Evolutionary conservation across 2,888 invertebrate genomes (phyloP), one percentile per base, ranked within the genome.

Genomic region (Pteria penguin): DNA sequence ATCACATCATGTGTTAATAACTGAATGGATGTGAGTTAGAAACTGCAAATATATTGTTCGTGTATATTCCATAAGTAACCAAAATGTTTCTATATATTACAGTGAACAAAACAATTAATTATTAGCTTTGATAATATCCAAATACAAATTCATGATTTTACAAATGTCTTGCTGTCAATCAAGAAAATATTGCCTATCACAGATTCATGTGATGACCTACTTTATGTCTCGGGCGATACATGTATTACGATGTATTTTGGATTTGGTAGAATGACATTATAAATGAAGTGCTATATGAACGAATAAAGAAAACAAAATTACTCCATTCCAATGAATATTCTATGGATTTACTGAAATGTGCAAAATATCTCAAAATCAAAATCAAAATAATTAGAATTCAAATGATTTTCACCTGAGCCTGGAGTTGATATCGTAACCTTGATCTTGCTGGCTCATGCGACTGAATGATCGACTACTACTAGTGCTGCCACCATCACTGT

Each of bases 401-500:
- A 61, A 14, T 22, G n/a, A n/a, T n/a, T n/a, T n/a, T n/a, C 78
- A 88, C 88, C 79, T 80, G 1, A 89, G 79, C 74, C 79, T 85
- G 14, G 82, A 70, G 71, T 83, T 84, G 58, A 88, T 85, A 65
- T 88, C 88, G 72, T 85, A 87, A 14, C 87, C 88, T 62, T 84
- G 83, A 65, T 87, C 87, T 14, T 67, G 75, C 52, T 83, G 83
- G 27, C 81, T 81, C 24, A 82, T 70, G 5, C 82, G 75, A 63
- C 84, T 86, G 26, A 82, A 67, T 5, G 83, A 82, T 2, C 84
- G 72, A 73, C 80, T 70, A 57, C 79, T 75, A 52, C 79, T 76
- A 36, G 70, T 80, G 61, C 82, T 81, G 4, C 78, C 58, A 33
- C 82, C 82, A 63, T 78, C 79, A 2, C 79, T 70, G 8, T 72